Evolutionary conservation across 2,113 vertebrate genomes (phyloP).

Genomic region (Ramphastos sulfuratus): DNA sequence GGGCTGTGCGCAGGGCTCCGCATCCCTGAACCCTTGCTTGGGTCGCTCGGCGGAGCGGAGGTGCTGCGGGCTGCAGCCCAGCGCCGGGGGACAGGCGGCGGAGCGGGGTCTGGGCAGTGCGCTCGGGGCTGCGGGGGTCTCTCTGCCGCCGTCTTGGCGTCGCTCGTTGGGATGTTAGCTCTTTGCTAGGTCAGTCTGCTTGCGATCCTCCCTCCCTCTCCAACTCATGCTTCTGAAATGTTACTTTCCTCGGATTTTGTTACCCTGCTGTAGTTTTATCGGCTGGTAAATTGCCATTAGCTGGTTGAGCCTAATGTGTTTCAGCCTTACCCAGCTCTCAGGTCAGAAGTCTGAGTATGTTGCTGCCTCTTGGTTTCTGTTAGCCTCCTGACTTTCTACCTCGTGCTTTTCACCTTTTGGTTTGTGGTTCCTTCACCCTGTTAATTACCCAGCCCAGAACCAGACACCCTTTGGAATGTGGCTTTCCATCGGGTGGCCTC

Average conservation of each 20-base stretch:
- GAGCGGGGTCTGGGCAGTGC: too few relatives aligned
- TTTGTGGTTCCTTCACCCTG: conserved; percentile 32
- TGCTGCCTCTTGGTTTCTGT: not conserved
- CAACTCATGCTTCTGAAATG: fast-evolving
- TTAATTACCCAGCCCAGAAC: not conserved
- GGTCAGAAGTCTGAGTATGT: not conserved
- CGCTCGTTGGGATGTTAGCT: fast-evolving
- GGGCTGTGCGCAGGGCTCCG: not conserved
- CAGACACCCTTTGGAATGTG: not conserved
- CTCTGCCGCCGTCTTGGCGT: too few relatives aligned
- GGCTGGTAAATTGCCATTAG: fast-evolving
- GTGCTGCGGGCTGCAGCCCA: not conserved
- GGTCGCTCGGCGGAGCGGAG: not conserved
- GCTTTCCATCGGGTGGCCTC: conserved; percentile 26
- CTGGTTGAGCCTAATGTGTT: fast-evolving
- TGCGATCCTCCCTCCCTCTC: not conserved
- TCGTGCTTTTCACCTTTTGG: not conserved
- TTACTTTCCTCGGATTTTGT: fast-evolving
- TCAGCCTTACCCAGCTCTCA: not conserved
- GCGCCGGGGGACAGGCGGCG: not conserved
- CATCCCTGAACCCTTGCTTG: not conserved
- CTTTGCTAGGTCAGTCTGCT: not conserved
- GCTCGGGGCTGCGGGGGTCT: not conserved
- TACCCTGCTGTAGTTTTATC: fast-evolving
- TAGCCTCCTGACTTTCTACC: not conserved